phyloP scores from a whole-genome alignment of 2,888 invertebrate species.

The Chrysolina oricalcia region DNA sequence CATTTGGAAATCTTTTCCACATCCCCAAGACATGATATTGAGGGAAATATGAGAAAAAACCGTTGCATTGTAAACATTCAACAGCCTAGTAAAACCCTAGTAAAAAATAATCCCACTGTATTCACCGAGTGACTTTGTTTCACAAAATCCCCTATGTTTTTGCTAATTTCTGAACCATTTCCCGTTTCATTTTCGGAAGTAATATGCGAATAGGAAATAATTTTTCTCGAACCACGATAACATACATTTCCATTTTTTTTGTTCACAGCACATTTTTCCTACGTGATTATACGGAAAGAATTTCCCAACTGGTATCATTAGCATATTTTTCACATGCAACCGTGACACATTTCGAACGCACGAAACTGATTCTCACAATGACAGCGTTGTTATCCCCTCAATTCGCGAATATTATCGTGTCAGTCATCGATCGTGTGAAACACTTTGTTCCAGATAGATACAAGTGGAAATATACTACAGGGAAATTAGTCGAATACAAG shows the following conservation, averaged over 20 bases:
- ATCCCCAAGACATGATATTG: too few relatives aligned
- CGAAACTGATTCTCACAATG: conserved; percentile 23
- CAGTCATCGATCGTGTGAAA: conserved; percentile 18
- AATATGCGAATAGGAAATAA: background rate
- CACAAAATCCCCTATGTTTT: too few relatives aligned
- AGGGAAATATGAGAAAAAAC: too few relatives aligned
- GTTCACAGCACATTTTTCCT: conserved; percentile 5
- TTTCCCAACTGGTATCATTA: conserved; percentile 24
- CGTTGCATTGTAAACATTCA: too few relatives aligned
- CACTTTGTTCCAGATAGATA: conserved; percentile 13
- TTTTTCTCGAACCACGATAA: background rate
- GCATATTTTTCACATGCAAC: conserved; percentile 23
- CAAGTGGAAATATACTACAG: conserved; percentile 4
- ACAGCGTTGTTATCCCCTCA: conserved; percentile 21
- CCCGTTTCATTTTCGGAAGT: background rate
- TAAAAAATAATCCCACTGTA: too few relatives aligned
- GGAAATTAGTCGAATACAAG: background rate
- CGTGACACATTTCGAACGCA: conserved; percentile 17
- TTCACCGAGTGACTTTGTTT: too few relatives aligned
- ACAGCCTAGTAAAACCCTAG: too few relatives aligned
- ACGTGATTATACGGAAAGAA: conserved; percentile 6
- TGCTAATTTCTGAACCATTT: background rate
- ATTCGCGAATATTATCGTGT: conserved; percentile 8
- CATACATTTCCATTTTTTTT: background rate
- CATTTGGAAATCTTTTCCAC: too few relatives aligned